Percentiles rank a stretch among this genome's conserved stretches.
phyloP scores from a whole-genome alignment of 2,888 invertebrate genomes.

The Leptopilina syphax region DNA sequence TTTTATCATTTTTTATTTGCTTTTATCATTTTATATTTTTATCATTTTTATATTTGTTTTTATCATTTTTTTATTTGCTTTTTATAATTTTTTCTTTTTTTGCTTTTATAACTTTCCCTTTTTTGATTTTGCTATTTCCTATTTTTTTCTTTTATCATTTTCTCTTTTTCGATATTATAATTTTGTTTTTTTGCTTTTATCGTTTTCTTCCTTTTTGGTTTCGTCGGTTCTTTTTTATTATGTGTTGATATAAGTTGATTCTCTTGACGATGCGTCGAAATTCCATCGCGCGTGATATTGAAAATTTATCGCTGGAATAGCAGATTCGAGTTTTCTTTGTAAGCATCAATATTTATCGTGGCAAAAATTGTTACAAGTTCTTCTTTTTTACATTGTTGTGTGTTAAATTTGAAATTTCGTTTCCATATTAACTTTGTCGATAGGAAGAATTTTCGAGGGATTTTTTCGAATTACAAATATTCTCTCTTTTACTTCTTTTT shows the following conservation, averaged over 20 bases:
- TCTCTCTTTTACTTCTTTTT: too few relatives aligned
- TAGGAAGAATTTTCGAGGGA: too few relatives aligned
- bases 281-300: not conserved
- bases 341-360: constrained; percentile 15
- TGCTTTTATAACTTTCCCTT: constrained; percentile 27
- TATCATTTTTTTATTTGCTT: constrained; percentile 45
- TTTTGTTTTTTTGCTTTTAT: constrained; percentile 44
- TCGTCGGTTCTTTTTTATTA: constrained; percentile 49
- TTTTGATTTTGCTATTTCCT: constrained; percentile 41
- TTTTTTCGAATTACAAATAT: too few relatives aligned
- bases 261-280: not conserved
- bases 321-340: constrained; percentile 5
- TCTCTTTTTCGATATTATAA: too few relatives aligned
- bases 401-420: not conserved
- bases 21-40: constrained; percentile 41
- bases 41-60: constrained; percentile 32
- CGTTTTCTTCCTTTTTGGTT: constrained; percentile 35
- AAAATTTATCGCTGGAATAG: constrained; percentile 27
- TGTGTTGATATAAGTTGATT: constrained; percentile 13
- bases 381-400: not conserved
- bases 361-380: not conserved
- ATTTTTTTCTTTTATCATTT: constrained; percentile 49
- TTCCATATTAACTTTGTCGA: too few relatives aligned
- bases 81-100: constrained; percentile 36
- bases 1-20: not conserved